phyloP scores from a whole-genome alignment of 2,888 invertebrate species.

The Drosophila subquinaria region DNA sequence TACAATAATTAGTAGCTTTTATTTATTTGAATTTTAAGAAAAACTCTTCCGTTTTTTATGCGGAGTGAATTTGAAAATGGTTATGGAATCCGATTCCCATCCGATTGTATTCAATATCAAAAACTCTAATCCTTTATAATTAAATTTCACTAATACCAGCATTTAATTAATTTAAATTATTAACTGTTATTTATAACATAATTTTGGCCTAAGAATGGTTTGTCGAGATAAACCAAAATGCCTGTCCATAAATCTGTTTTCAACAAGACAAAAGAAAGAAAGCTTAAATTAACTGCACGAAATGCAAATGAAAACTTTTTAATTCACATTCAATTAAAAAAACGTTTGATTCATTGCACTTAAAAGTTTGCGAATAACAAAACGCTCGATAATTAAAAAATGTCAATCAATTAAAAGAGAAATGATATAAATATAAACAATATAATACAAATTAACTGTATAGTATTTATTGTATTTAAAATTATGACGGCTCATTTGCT shows the following conservation, averaged over 20 bases:
- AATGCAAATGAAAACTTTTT: slow-evolving; percentile 15
- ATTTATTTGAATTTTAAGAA: too few relatives aligned
- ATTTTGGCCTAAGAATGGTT: background rate
- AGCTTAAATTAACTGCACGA: slow-evolving; percentile 7
- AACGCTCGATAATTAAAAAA: slow-evolving; percentile 25
- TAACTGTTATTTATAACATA: background rate
- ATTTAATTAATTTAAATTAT: background rate
- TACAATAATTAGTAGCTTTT: too few relatives aligned
- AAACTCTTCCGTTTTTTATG: background rate
- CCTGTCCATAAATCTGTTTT: background rate
- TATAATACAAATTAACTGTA: slow-evolving; percentile 49
- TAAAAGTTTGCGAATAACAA: slow-evolving; percentile 25
- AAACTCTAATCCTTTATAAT: background rate
- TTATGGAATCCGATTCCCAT: background rate
- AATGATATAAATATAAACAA: slow-evolving; percentile 20
- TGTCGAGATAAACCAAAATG: background rate
- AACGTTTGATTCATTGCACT: slow-evolving; percentile 29
- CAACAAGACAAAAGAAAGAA: background rate
- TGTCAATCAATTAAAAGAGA: slow-evolving; percentile 40
- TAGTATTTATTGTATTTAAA: slow-evolving; percentile 28
- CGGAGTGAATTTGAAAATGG: too few relatives aligned
- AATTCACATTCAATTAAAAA: slow-evolving; percentile 31
- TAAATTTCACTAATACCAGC: background rate
- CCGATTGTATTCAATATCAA: background rate
- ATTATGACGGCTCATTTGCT: slow-evolving; percentile 46